Evolutionary conservation across 2,888 invertebrate species (phyloP).

Genomic region (Drosophila siamana): DNA sequence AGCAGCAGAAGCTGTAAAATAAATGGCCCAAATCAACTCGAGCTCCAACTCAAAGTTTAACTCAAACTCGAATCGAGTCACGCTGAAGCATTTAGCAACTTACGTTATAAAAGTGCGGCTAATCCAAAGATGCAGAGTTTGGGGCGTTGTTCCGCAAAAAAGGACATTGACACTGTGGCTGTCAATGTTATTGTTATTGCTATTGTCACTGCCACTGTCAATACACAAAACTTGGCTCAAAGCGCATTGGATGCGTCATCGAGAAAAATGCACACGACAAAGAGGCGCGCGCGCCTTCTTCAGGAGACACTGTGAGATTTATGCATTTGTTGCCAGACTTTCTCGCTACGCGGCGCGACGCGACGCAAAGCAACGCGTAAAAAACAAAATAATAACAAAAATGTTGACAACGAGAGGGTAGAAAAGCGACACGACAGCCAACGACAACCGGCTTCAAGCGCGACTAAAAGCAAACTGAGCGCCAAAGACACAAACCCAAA

Average conservation of each 20-base stretch:
- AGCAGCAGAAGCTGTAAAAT: constrained; percentile 70
- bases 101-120: constrained; percentile 55
- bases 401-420: constrained; percentile 35
- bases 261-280: constrained; percentile 46
- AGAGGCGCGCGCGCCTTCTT: constrained; percentile 33
- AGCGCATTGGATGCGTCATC: constrained; percentile 69
- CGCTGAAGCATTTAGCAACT: constrained; percentile 56
- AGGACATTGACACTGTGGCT: constrained; percentile 70
- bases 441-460: constrained; percentile 70
- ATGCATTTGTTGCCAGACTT: constrained; percentile 61
- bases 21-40: constrained; percentile 74
- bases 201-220: constrained; percentile 11
- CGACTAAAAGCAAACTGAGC: constrained; percentile 66
- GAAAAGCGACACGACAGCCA: constrained; percentile 9
- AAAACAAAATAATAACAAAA: constrained; percentile 51
- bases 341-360: constrained; percentile 37
- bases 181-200: constrained; percentile 13
- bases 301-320: constrained; percentile 50
- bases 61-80: constrained; percentile 2
- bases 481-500: constrained; percentile 38
- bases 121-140: constrained; percentile 36
- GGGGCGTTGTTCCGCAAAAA: constrained; percentile 52
- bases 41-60: background rate
- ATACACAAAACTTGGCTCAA: constrained; percentile 44
- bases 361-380: constrained; percentile 7